Evolutionary conservation across 2,113 vertebrate species (phyloP), one percentile per base, ranked within the genome.

Genomic region (Otolemur garnettii): DNA sequence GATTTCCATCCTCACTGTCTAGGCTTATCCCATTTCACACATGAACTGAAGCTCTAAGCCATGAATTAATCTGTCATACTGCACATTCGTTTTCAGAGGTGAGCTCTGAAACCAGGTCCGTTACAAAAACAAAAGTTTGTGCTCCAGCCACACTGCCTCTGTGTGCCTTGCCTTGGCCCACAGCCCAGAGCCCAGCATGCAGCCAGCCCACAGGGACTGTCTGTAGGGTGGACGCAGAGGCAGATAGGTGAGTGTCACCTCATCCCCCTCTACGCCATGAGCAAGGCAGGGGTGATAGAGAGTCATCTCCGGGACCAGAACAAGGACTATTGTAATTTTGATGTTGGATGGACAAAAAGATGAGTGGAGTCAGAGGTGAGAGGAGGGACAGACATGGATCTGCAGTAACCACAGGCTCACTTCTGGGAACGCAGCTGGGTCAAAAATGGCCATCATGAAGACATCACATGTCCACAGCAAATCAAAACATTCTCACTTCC

Each of bases 121-220:
- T 7, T 4, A 12, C n/a, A 5, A 9, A 68, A 68, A 35, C 4
- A 18, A 30, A 81, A 82, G 69, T 17, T 35, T 30, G 6, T 38
- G 45, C 82, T 84, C 53, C 59, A 6, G 35, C 59, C 55, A 30
- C 4, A 4, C 62, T 10, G 30, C 24, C 53, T 89, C 60, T 35
- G 28, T 11, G 0, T 12, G 45, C 10, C 50, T 71, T 2, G 0
- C 13, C 18, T 7, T 4, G 3, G 11, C 74, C 55, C 60, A 53
- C 24, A 17, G 57, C 17, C 84, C 12, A 1, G 77, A 33, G 77
- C 35, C 15, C 7, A 10, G 35, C 87, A 42, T 79, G 5, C 38
- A 53, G 9, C 59, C 7, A 1, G 26, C 66, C 80, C 66, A 35
- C 66, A 55, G 74, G 9, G 22, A 26, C 77, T n/a, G 2, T 26